A percentile compares a stretch with the other conserved stretches of the same genome.
Evolutionary conservation across 2,888 invertebrate genomes (phyloP).

Genomic region (Suillia variegata): DNA sequence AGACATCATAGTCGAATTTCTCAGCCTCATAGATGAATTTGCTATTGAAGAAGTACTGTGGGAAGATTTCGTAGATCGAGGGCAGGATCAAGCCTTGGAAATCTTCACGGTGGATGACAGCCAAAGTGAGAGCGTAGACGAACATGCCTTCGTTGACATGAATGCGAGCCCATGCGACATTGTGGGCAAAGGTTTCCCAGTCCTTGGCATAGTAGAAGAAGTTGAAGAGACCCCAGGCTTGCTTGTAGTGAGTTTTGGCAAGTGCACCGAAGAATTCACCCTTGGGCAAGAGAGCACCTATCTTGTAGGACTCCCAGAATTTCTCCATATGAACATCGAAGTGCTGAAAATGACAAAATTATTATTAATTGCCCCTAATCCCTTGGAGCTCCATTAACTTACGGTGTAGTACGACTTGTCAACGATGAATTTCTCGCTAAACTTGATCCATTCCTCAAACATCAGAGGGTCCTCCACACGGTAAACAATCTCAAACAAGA

Average conservation of each 20-base stretch:
- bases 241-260: slow-evolving; percentile 62
- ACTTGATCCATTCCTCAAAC: slow-evolving; percentile 38
- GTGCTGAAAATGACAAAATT: slow-evolving; percentile 26
- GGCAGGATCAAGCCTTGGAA: slow-evolving; percentile 71
- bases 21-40: slow-evolving; percentile 72
- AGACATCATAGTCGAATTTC: slow-evolving; percentile 63
- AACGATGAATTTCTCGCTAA: slow-evolving; percentile 63
- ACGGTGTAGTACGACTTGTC: slow-evolving; percentile 14
- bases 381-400: not conserved
- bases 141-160: slow-evolving; percentile 73
- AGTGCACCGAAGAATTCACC: slow-evolving; percentile 65
- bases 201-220: slow-evolving; percentile 73
- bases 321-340: slow-evolving; percentile 34
- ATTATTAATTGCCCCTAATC: too few species aligned
- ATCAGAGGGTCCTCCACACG: slow-evolving; percentile 33
- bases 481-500: slow-evolving; percentile 38
- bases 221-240: slow-evolving; percentile 67
- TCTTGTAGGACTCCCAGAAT: slow-evolving; percentile 34
- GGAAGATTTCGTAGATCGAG: slow-evolving; percentile 74
- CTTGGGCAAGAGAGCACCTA: slow-evolving; percentile 62
- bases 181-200: slow-evolving; percentile 72
- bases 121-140: slow-evolving; percentile 69
- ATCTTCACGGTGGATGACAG: slow-evolving; percentile 69
- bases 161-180: slow-evolving; percentile 71
- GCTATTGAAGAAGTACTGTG: slow-evolving; percentile 72